phyloP scores from a whole-genome alignment of 2,888 invertebrate genomes.

The Drosophila kambysellisi region DNA sequence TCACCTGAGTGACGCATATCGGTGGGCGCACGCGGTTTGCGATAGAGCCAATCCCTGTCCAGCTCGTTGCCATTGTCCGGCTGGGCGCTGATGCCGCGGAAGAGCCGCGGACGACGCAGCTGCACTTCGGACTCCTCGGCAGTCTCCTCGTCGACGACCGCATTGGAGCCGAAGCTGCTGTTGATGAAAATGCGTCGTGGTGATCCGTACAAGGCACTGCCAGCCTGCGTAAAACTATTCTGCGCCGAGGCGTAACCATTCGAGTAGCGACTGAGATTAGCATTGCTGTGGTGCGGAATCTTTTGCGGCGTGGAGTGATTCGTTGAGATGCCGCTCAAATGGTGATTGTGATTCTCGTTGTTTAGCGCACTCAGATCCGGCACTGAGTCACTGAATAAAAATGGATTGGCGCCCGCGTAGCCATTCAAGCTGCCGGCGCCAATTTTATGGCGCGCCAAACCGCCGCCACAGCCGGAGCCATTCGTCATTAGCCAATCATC shows the following conservation, averaged over 20 bases:
- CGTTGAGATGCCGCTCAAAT: conserved; percentile 83
- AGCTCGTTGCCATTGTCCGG: conserved; percentile 84
- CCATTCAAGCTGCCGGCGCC: conserved; percentile 82
- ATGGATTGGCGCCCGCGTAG: conserved; percentile 84
- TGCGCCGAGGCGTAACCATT: conserved; percentile 83
- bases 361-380: conserved; percentile 84
- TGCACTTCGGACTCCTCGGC: conserved; percentile 84
- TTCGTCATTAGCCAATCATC: conserved; percentile 87
- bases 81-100: conserved; percentile 74
- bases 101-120: conserved; percentile 80
- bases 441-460: conserved; percentile 85
- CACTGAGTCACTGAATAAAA: conserved; percentile 84
- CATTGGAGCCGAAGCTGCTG: conserved; percentile 83
- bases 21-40: conserved; percentile 84
- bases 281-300: conserved; percentile 83
- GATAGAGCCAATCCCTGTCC: conserved; percentile 84
- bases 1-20: conserved; percentile 85
- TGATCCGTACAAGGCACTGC: conserved; percentile 81
- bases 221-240: conserved; percentile 81
- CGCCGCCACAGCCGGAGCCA: conserved; percentile 83
- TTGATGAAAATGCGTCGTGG: conserved; percentile 84
- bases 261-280: conserved; percentile 82
- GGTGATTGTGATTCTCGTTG: conserved; percentile 84
- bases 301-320: conserved; percentile 85
- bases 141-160: conserved; percentile 84